These are phyloP conservation scores for Aptenodytes forsteri DNA, from an alignment of 2,113 vertebrate species.

Conservation along the genomic window DNA sequence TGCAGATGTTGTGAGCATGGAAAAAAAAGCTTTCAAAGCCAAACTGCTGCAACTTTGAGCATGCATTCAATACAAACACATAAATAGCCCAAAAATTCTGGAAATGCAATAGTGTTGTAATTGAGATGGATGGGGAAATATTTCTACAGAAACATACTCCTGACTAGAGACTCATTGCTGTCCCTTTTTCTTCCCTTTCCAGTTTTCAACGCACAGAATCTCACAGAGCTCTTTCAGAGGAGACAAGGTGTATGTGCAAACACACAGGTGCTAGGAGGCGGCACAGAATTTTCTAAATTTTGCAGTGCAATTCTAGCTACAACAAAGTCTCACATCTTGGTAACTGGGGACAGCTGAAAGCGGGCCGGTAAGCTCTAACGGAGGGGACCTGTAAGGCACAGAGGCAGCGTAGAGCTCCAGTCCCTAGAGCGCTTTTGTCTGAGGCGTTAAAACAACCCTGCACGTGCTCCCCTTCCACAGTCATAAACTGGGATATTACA, in stretches of 20 bases:
- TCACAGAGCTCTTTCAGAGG: background rate
- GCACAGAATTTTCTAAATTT: background rate
- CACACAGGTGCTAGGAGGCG: background rate
- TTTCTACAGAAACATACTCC: background rate
- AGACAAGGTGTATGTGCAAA: background rate
- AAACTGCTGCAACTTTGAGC: background rate
- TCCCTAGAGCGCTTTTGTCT: background rate
- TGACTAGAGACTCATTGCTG: background rate
- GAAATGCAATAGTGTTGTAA: background rate
- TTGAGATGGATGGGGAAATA: background rate
- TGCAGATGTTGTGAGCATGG: background rate
- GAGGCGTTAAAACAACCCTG: background rate
- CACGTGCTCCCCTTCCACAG: background rate
- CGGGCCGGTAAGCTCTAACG: fast-evolving
- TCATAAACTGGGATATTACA: background rate
- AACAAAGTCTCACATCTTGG: background rate
- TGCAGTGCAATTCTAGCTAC: background rate
- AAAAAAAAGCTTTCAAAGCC: background rate
- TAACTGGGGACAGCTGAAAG: background rate
- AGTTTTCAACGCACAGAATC: background rate
- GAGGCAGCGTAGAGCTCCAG: background rate
- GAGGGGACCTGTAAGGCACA: background rate
- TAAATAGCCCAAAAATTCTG: background rate
- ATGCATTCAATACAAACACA: background rate
- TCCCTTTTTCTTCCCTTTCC: background rate